phyloP scores from a whole-genome alignment of 1,140 invertebrate genomes.

The Temnothorax curvispinosus region DNA sequence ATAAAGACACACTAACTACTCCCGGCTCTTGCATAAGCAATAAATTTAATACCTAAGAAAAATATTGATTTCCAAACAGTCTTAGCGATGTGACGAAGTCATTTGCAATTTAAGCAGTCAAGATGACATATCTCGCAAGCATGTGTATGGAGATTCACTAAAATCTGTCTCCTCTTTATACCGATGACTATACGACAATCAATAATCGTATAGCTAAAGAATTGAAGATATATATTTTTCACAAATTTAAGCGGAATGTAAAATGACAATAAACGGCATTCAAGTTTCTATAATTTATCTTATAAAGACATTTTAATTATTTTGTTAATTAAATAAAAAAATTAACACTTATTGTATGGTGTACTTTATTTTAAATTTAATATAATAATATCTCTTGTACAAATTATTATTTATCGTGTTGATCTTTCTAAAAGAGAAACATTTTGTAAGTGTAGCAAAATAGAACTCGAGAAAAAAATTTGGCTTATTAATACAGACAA shows the following conservation, averaged over 20 bases:
- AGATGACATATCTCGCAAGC: not conserved
- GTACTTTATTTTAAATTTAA: not conserved
- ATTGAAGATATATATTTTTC: not conserved
- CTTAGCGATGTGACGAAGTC: not conserved
- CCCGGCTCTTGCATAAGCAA: not conserved
- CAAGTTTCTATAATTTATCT: not conserved
- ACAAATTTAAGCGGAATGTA: not conserved
- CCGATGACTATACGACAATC: conserved; percentile 1
- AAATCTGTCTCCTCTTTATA: conserved; percentile 38
- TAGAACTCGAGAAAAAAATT: not conserved
- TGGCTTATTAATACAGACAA: not conserved
- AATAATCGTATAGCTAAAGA: not conserved
- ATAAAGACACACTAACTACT: not conserved
- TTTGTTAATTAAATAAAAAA: not conserved
- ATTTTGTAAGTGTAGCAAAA: not conserved
- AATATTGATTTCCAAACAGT: conserved; percentile 31
- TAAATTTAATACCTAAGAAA: conserved; percentile 43
- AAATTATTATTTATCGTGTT: not conserved
- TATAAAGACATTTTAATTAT: not conserved
- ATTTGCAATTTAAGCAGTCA: conserved; percentile 42
- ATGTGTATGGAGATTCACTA: not conserved
- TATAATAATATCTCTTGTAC: not conserved
- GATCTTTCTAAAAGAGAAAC: not conserved
- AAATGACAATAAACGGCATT: not conserved
- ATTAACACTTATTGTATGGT: not conserved